Conservation (phyloP, 2,888 invertebrate species). For the Pantelozetes paolii region DNA sequence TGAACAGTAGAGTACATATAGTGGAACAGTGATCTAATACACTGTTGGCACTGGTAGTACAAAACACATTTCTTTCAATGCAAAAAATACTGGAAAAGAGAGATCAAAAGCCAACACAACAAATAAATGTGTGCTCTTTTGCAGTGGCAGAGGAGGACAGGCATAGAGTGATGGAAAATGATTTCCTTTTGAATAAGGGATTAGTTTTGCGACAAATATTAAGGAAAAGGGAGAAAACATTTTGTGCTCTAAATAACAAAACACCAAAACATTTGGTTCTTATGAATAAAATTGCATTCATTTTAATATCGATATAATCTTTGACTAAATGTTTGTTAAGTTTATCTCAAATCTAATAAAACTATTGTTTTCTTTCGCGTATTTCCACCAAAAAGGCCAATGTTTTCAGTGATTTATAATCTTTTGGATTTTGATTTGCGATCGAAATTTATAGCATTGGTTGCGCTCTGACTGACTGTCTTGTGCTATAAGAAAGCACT, state of each 20-base stretch:
- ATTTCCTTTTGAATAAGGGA: constrained; percentile 34
- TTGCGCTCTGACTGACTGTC: not conserved
- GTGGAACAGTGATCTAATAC: not conserved
- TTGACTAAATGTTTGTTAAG: constrained; percentile 3
- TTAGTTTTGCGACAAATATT: not conserved
- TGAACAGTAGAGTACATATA: not conserved
- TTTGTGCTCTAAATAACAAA: not conserved
- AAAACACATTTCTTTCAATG: not conserved
- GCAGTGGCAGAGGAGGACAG: constrained; percentile 1
- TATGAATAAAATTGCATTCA: constrained; percentile 17
- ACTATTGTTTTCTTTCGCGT: constrained; percentile 6
- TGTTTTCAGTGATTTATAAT: constrained; percentile 18
- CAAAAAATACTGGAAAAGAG: not conserved
- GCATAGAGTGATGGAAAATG: constrained; percentile 20
- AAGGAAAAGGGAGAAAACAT: not conserved
- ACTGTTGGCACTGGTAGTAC: not conserved
- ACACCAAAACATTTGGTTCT: not conserved
- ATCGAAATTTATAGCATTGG: not conserved
- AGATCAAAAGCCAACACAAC: constrained; percentile 30
- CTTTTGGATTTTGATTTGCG: constrained; percentile 15
- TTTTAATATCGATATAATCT: constrained; percentile 18
- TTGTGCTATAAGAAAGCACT: not conserved
- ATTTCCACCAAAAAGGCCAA: no score
- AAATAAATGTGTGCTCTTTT: constrained; percentile 9
- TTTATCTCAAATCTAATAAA: constrained; percentile 18